These are phyloP conservation scores for Phoxinus phoxinus DNA, from an alignment of 2,113 vertebrate genomes.

Conservation along the genomic window DNA sequence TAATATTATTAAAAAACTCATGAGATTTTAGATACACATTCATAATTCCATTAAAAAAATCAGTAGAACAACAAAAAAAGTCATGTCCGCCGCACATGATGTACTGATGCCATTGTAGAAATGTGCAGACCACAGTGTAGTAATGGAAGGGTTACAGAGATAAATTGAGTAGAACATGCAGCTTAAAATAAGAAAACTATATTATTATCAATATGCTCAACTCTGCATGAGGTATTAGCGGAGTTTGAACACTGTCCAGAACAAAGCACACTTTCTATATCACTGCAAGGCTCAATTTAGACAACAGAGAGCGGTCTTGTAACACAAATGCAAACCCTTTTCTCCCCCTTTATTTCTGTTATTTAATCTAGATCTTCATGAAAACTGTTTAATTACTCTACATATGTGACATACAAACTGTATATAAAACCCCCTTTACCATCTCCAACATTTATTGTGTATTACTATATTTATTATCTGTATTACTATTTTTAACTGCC, in stretches of 20 bases:
- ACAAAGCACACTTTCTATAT: too few relatives aligned
- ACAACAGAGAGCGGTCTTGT: constrained; percentile 4
- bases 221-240: too few relatives aligned
- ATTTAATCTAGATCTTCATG: background rate
- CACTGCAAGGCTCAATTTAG: background rate
- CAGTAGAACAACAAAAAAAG: background rate
- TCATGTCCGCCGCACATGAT: background rate
- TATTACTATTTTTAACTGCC: background rate
- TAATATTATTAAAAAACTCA: background rate
- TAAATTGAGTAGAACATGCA: background rate
- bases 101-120: background rate
- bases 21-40: background rate
- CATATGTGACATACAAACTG: background rate
- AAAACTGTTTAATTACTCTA: background rate
- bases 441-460: background rate
- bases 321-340: background rate
- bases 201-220: too few relatives aligned
- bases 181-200: background rate
- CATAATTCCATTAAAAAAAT: background rate
- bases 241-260: too few relatives aligned
- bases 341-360: background rate
- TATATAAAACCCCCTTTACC: background rate
- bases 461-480: too few relatives aligned
- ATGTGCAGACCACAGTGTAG: background rate
- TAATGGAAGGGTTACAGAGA: background rate